Percentiles rank a stretch among this genome's conserved stretches.
Conservation (phyloP, 2,113 vertebrate genomes). For the Camelus bactrianus region DNA sequence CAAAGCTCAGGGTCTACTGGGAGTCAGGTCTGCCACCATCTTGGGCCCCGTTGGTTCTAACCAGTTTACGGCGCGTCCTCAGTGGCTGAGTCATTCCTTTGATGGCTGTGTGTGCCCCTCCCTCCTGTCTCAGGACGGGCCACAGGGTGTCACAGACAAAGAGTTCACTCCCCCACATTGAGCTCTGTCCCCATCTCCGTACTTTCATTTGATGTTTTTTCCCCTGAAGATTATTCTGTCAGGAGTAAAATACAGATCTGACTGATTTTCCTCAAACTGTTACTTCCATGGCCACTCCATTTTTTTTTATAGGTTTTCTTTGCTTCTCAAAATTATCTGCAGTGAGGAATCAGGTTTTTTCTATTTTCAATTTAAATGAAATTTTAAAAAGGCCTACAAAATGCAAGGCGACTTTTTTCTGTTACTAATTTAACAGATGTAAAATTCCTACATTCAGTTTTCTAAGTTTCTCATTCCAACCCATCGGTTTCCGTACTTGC, state of each 20-base stretch:
- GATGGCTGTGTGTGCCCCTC: too few relatives aligned
- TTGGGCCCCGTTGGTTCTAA: too few relatives aligned
- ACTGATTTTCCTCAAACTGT: not conserved
- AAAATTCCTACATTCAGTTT: not conserved
- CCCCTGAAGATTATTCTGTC: too few relatives aligned
- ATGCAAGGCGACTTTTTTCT: not conserved
- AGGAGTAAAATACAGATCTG: not conserved
- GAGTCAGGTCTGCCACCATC: too few relatives aligned
- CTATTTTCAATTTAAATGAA: not conserved
- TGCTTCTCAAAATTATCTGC: not conserved
- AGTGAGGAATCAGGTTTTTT: not conserved
- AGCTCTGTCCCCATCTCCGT: not conserved
- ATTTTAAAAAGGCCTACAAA: not conserved
- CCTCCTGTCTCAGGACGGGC: too few relatives aligned
- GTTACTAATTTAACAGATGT: too few relatives aligned
- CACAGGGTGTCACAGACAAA: too few relatives aligned
- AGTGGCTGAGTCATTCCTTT: too few relatives aligned
- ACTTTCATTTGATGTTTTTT: not conserved
- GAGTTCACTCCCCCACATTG: fast-evolving
- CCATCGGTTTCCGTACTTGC: not conserved
- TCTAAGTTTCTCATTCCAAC: not conserved
- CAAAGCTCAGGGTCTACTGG: too few relatives aligned
- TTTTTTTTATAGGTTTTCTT: not conserved
- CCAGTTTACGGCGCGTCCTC: too few relatives aligned
- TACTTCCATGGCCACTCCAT: not conserved